Evolutionary conservation across 2,113 vertebrate genomes (phyloP), one percentile per base, ranked within the genome.

Genomic region (Coracopsis vasa): DNA sequence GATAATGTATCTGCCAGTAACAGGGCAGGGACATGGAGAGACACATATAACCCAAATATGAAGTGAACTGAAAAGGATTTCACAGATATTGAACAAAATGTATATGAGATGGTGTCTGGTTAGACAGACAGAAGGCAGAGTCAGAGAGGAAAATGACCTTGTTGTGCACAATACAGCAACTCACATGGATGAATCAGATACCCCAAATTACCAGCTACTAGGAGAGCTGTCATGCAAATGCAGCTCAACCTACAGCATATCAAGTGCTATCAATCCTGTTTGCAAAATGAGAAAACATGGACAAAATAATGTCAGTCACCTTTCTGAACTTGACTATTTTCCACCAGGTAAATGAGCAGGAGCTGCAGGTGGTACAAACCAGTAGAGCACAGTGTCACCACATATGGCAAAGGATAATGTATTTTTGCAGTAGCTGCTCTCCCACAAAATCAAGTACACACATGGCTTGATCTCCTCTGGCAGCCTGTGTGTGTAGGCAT

Each of bases 1-100:
- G 56, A 58, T 58, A 16, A 58, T 16, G 20, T 35, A 58, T 35
- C 21, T 24, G 56, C 56, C 56, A 35, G 56, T 35, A 58, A 58
- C 33, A 35, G 33, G 21, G 56, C 50, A 80, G 23, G 45, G 41
- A 53, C n/a, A 41, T 2, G 4, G 77, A 12, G n/a, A 86, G 58
- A 53, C 60, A 78, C 14, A 39, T 54, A 62, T 95, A 97, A 96
- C 94, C 94, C 88, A 95, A 61, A 96, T 95, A 96, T 67, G 87
- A 96, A 95, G 33, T 71, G 91, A 97, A 96, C 94, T 54, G 91
- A 97, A 95, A 97, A 78, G 61, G 9, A 93, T 94, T 93, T 74
- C 92, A 89, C 47, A 92, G 58, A 80, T 90, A 92, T 31, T 67
- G 87, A 94, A 95, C 62, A 77, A 93, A 95, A 80, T 75, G 83